A percentile compares a stretch with the other conserved stretches of the same genome.
These are phyloP conservation scores for Chironomus striatipennis DNA, from an alignment of 1,140 invertebrate species.

Conservation along the genomic window DNA sequence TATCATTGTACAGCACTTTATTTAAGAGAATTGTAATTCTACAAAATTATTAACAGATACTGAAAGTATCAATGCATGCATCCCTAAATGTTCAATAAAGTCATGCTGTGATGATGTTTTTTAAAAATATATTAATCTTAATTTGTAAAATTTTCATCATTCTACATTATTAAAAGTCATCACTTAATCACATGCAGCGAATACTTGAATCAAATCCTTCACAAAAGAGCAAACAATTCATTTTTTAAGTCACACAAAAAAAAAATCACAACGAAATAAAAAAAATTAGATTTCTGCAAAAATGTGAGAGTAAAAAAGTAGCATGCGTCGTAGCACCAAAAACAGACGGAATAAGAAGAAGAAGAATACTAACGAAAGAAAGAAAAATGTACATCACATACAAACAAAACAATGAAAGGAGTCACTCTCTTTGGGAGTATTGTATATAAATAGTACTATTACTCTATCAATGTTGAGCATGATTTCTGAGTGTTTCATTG, in stretches of 20 bases:
- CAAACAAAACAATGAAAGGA: not conserved
- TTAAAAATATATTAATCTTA: not conserved
- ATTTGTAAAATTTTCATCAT: conserved; percentile 3
- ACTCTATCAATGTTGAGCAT: not conserved
- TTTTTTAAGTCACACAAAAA: not conserved
- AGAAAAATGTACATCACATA: not conserved
- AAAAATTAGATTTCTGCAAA: not conserved
- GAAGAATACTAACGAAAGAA: not conserved
- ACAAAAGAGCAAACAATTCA: not conserved
- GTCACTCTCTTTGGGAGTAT: not conserved
- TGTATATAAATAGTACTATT: not conserved
- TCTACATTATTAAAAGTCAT: not conserved
- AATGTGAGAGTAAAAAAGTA: not conserved
- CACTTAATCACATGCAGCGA: conserved; percentile 15
- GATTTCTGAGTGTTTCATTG: conserved; percentile 13
- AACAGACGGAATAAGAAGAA: no score
- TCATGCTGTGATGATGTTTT: conserved; percentile 11
- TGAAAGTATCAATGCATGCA: not conserved
- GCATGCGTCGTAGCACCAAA: not conserved
- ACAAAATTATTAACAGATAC: not conserved
- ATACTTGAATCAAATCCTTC: no score
- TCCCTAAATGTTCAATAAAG: not conserved
- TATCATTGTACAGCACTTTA: conserved; percentile 6
- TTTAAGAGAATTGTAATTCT: not conserved
- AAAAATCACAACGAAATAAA: not conserved